A percentile compares a stretch with the other conserved stretches of the same genome.
phyloP scores from a whole-genome alignment of 2,888 invertebrate genomes.

The Orthosia gothica region DNA sequence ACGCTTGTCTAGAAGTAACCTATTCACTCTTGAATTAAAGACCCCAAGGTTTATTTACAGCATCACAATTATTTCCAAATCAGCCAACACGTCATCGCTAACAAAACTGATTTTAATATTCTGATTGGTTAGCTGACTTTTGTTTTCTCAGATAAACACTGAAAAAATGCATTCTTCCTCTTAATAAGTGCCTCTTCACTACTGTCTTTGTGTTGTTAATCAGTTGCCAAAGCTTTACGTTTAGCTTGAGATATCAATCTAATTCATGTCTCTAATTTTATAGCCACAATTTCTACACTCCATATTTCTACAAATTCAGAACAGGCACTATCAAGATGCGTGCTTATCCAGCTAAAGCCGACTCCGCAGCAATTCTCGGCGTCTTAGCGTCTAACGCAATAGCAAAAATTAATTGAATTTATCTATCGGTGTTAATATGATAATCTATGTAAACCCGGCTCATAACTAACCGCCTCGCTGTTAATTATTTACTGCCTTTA shows the following conservation, averaged over 20 bases:
- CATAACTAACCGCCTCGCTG: conserved; percentile 44
- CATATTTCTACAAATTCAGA: conserved; percentile 14
- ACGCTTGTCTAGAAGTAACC: no score
- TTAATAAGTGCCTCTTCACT: no score
- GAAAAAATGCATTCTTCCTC: no score
- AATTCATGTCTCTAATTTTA: not conserved
- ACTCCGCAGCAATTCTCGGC: conserved; percentile 12
- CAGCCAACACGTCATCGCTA: not conserved
- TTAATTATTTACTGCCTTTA: conserved; percentile 50
- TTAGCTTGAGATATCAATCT: not conserved
- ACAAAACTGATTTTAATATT: not conserved
- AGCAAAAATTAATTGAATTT: conserved; percentile 56
- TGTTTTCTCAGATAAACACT: no score
- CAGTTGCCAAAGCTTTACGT: not conserved
- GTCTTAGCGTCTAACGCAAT: conserved; percentile 56
- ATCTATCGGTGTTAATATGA: conserved; percentile 61
- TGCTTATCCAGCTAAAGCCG: conserved; percentile 7
- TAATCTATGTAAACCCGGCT: conserved; percentile 55
- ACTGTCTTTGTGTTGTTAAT: not conserved
- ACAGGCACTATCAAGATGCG: conserved; percentile 16
- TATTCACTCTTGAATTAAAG: no score
- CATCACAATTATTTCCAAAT: not conserved
- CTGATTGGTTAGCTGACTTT: no score
- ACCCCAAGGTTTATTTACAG: no score
- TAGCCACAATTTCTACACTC: not conserved